A percentile compares a stretch with the other conserved stretches of the same genome.
Conservation (phyloP, 2,113 vertebrate species). For the Oreamnos americanus region DNA sequence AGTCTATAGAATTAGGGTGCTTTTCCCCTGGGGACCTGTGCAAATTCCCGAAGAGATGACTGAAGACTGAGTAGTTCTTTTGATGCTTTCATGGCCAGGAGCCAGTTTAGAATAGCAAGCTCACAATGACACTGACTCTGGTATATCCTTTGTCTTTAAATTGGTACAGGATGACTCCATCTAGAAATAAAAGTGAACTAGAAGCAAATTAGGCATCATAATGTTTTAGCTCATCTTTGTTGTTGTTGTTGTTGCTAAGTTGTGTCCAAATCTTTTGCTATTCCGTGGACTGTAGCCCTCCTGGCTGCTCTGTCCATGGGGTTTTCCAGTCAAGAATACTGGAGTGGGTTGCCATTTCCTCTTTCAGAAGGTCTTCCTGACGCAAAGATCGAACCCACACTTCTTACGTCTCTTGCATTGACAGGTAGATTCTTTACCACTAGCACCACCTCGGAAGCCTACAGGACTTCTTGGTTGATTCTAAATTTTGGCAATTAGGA, state of each 20-base stretch:
- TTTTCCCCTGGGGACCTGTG: background rate
- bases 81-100: background rate
- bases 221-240: background rate
- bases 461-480: background rate
- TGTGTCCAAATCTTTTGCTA: background rate
- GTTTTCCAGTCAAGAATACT: background rate
- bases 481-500: background rate
- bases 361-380: background rate
- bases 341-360: background rate
- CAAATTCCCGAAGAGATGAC: background rate
- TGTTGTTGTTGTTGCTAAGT: background rate
- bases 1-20: background rate
- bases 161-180: background rate
- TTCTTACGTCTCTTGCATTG: background rate
- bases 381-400: background rate
- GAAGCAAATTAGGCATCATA: background rate
- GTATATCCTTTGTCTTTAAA: background rate
- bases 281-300: background rate
- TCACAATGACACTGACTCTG: background rate
- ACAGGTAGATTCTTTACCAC: background rate
- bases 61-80: background rate
- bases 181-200: background rate
- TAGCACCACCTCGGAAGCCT: background rate
- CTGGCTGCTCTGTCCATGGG: background rate
- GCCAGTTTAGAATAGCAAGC: background rate